phyloP scores from a whole-genome alignment of 37 sponge, comb jelly and placozoan genomes.

The Cladorhizidae sp. region DNA sequence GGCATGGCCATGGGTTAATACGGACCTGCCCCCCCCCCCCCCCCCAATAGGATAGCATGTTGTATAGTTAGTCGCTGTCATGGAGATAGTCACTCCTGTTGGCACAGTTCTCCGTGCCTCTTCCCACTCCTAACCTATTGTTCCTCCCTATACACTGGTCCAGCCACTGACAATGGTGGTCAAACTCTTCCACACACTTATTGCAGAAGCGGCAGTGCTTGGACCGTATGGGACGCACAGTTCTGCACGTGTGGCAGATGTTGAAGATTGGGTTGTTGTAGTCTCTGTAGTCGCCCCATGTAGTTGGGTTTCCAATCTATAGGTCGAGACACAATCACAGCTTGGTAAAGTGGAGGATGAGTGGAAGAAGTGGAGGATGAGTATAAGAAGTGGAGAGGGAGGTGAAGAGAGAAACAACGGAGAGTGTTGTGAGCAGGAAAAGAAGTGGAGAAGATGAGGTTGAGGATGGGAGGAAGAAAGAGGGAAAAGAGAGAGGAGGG shows the following conservation, averaged over 20 bases:
- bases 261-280: conserved; percentile 82
- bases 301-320: conserved; percentile 75
- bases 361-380: not conserved
- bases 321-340: not conserved
- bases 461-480: too few species aligned
- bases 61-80: too few species aligned
- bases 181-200: conserved; percentile 85
- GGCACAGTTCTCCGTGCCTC: not conserved
- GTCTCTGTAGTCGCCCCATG: conserved; percentile 78
- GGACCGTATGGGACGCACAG: conserved; percentile 78
- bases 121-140: conserved; percentile 63
- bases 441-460: too few species aligned
- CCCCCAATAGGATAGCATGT: too few species aligned
- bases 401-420: too few species aligned
- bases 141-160: conserved; percentile 85
- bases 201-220: conserved; percentile 91
- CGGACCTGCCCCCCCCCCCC: too few species aligned
- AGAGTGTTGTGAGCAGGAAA: too few species aligned
- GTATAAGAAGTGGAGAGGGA: not conserved
- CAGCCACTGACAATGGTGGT: conserved; percentile 95
- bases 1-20: too few species aligned
- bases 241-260: conserved; percentile 89
- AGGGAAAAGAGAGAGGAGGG: too few species aligned
- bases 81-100: too few species aligned
- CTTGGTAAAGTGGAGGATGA: not conserved